Evolutionary conservation across 2,888 invertebrate genomes (phyloP).

Genomic region (Phaedon cochleariae): DNA sequence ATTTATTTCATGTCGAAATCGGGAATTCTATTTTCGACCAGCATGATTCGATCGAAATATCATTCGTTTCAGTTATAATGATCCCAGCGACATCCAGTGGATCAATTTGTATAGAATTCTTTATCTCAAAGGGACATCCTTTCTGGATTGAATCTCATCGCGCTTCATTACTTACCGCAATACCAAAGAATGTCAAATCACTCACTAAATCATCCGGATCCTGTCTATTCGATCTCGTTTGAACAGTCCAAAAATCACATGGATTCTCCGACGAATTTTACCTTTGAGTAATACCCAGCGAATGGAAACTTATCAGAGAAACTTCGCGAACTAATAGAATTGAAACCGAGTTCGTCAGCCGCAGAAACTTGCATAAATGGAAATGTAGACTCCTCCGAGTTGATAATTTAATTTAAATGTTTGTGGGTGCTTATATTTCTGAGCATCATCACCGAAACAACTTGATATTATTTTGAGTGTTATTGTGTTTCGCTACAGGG

Average conservation of each 20-base stretch:
- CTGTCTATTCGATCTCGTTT: neutral
- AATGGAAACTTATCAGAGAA: conserved; percentile 29
- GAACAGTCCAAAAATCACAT: neutral
- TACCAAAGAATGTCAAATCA: neutral
- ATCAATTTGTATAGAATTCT: neutral
- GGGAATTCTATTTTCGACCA: no score
- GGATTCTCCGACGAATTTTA: conserved; percentile 22
- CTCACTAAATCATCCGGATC: neutral
- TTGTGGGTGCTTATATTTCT: conserved; percentile 41
- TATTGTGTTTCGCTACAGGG: conserved; percentile 20
- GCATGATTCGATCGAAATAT: no score
- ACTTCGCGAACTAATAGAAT: conserved; percentile 25
- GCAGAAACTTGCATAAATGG: conserved; percentile 42
- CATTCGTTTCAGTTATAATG: no score
- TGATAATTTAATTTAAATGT: conserved; percentile 46
- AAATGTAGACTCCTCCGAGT: conserved; percentile 43
- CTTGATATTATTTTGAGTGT: conserved; percentile 23
- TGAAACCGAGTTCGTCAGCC: conserved; percentile 34
- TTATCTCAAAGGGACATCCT: neutral
- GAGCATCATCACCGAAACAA: conserved; percentile 36
- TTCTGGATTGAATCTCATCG: neutral
- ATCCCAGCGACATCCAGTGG: no score
- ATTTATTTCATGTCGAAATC: no score
- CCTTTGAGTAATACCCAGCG: conserved; percentile 15
- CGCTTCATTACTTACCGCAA: neutral